Evolutionary conservation across 2,113 vertebrate genomes (phyloP), one percentile per base, ranked within the genome.

Genomic region (Misgurnus mizolepis): DNA sequence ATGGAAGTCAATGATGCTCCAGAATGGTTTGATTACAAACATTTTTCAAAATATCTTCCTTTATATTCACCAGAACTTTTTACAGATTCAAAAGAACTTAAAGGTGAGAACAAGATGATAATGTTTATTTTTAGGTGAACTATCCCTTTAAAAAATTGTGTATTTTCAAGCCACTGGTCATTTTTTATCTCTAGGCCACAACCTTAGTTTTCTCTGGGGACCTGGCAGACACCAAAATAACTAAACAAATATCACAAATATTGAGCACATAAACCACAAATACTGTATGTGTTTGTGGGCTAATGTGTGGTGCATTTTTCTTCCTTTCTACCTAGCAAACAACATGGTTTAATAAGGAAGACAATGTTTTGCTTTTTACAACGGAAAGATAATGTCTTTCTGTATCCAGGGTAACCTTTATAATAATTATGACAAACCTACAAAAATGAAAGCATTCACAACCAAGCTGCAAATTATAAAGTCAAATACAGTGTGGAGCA

Each of bases 351-450:
- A 76, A 76, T 65, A 76, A 76, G 60, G n/a, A 22, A 64, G 45
- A 39, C 18, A 3, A 5, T 79, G 55, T 62, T 53, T 53, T 22
- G 22, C 22, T 22, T 53, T 53, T 78, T 78, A 69, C 76, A 78
- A 3, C 22, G 64, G n/a, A 58, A 34, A 58, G 11, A 58, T 18
- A 47, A n/a, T 60, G 66, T 49, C 53, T 61, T 69, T 61, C 15
- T 61, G 41, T 47, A 69, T 39, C 41, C 41, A 41, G 14, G 5
- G 76, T 79, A 79, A 79, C 77, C 67, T 70, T 79, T 55, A 61
- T 18, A 15, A 70, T 70, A 70, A 79, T 79, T 79, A 79, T 70
- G 43, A 62, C 45, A 61, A 60, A 79, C 45, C 67, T 61, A 55
- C 66, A 61, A 22, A 22, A 61, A 65, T 45, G 43, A 43, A 43